Conservation (phyloP, 2,113 vertebrate genomes). For the Caranx ignobilis region DNA sequence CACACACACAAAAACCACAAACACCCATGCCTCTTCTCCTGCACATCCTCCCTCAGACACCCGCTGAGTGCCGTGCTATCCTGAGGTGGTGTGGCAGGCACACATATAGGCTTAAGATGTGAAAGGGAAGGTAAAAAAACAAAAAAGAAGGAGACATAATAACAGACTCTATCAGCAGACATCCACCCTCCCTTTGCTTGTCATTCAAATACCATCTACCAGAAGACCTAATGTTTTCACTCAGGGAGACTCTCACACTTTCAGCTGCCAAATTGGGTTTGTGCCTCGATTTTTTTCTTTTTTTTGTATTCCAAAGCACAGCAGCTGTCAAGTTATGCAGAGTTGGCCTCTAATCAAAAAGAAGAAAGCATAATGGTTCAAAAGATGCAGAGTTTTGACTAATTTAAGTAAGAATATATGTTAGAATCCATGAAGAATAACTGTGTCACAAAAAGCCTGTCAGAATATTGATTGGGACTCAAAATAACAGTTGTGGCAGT, state of each 20-base stretch:
- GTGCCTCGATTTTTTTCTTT: slow-evolving; percentile 26
- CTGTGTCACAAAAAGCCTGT: slow-evolving; percentile 25
- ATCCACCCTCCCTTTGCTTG: slow-evolving; percentile 64
- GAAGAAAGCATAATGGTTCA: slow-evolving; percentile 48
- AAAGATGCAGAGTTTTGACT: slow-evolving; percentile 56
- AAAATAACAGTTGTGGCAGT: slow-evolving; percentile 15
- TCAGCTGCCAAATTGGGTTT: slow-evolving; percentile 74
- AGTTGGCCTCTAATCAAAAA: slow-evolving; percentile 66
- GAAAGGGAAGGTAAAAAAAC: slow-evolving; percentile 41
- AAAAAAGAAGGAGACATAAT: slow-evolving; percentile 55
- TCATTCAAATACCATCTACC: slow-evolving; percentile 72
- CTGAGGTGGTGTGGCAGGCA: slow-evolving; percentile 51
- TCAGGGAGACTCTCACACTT: slow-evolving; percentile 57
- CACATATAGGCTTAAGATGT: slow-evolving; percentile 55
- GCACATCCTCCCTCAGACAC: slow-evolving; percentile 40
- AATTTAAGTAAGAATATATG: slow-evolving; percentile 47
- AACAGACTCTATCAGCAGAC: slow-evolving; percentile 64
- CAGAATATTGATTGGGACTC: slow-evolving; percentile 30
- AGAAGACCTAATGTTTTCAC: slow-evolving; percentile 52
- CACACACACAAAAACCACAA: slow-evolving; percentile 27
- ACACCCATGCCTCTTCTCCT: slow-evolving; percentile 50
- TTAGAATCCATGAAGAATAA: slow-evolving; percentile 27
- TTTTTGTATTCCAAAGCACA: slow-evolving; percentile 38
- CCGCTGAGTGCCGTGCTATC: slow-evolving; percentile 43
- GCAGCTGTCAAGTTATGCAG: slow-evolving; percentile 64